These are phyloP conservation scores for Zele albiditarsus DNA, from an alignment of 2,888 invertebrate genomes.

Conservation along the genomic window DNA sequence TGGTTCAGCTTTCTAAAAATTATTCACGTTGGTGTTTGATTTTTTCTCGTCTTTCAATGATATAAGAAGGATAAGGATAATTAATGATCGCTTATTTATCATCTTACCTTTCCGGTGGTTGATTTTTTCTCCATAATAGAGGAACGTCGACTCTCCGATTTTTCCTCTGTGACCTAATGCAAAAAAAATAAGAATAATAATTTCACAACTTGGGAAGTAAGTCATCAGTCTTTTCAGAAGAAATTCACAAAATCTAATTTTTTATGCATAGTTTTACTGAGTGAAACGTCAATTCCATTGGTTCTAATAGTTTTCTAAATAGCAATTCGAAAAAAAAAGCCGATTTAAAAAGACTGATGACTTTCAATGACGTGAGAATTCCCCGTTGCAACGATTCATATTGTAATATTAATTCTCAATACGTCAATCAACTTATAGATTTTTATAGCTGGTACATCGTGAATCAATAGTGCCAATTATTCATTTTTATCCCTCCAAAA, in stretches of 20 bases:
- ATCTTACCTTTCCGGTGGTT: constrained; percentile 60
- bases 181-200: constrained; percentile 15
- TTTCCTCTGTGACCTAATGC: constrained; percentile 72
- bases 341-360: constrained; percentile 6
- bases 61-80: not conserved
- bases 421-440: not conserved
- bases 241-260: no score
- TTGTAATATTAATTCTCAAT: not conserved
- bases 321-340: not conserved
- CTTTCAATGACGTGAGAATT: no score
- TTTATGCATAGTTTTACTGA: no score
- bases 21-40: constrained; percentile 25
- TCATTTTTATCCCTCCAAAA: not conserved
- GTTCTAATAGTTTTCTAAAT: no score
- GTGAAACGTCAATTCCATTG: no score
- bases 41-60: constrained; percentile 6
- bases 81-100: constrained; percentile 34
- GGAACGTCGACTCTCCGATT: constrained; percentile 73
- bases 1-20: constrained; percentile 57
- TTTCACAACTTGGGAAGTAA: not conserved
- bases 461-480: not conserved
- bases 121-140: constrained; percentile 71
- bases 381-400: no score
- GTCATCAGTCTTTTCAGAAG: constrained; percentile 24
- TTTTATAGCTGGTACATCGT: constrained; percentile 2